A percentile compares a stretch with the other conserved stretches of the same genome.
These are phyloP conservation scores for Gorsachius magnificus DNA, from an alignment of 2,797 vertebrate species.

Conservation along the genomic window DNA sequence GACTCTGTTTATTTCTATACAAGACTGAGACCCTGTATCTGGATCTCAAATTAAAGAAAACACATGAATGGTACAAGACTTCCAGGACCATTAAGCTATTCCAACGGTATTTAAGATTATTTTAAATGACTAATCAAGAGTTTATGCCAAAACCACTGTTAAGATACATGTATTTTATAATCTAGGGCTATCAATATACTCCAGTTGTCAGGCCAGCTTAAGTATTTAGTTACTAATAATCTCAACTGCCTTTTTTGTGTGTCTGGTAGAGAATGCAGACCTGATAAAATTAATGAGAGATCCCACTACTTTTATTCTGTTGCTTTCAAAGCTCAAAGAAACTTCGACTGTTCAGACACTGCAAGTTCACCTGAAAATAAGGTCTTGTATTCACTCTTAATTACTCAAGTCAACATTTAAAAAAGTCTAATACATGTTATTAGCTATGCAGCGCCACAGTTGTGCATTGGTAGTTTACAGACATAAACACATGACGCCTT, in stretches of 20 bases:
- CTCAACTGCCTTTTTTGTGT: background rate
- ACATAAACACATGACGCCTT: background rate
- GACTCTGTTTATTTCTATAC: background rate
- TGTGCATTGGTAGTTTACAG: constrained; percentile 13
- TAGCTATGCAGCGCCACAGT: background rate
- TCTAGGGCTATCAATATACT: background rate
- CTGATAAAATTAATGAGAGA: background rate
- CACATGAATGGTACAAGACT: background rate
- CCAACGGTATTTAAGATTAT: background rate
- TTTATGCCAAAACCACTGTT: background rate
- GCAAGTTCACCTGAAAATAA: background rate
- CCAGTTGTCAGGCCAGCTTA: background rate
- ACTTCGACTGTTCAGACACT: background rate
- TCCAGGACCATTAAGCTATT: background rate
- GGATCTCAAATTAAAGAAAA: background rate
- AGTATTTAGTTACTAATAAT: background rate
- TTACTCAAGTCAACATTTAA: background rate
- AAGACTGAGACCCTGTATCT: background rate
- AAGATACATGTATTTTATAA: background rate
- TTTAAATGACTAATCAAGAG: background rate
- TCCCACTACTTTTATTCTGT: background rate
- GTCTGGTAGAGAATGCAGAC: background rate
- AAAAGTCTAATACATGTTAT: background rate
- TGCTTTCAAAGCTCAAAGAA: constrained; percentile 5
- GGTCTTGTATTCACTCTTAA: background rate